phyloP scores from a whole-genome alignment of 2,113 vertebrate species.

The Talpa occidentalis region DNA sequence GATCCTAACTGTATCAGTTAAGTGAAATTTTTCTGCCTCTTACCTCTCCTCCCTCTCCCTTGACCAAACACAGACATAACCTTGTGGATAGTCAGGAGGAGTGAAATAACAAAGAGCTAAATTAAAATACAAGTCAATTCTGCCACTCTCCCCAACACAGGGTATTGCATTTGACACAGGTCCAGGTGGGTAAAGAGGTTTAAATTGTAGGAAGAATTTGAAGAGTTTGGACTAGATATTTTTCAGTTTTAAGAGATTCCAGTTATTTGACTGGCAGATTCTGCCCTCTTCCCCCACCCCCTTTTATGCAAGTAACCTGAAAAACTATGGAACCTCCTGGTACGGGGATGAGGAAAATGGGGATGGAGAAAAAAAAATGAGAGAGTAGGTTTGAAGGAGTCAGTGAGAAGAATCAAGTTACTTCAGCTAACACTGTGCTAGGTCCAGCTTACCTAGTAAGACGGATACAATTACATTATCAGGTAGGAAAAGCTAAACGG shows the following conservation, averaged over 20 bases:
- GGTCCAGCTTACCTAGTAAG: neutral
- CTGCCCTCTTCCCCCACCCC: neutral
- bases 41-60: neutral
- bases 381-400: neutral
- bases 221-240: neutral
- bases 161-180: neutral
- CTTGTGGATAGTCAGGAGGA: neutral
- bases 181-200: neutral
- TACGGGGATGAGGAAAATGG: neutral
- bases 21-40: neutral
- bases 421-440: neutral
- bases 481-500: neutral
- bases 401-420: neutral
- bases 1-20: neutral
- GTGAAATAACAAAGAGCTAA: neutral
- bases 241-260: neutral
- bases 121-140: slow-evolving; percentile 7
- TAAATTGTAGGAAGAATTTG: neutral
- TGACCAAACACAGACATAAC: neutral
- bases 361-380: neutral
- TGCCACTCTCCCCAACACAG: neutral
- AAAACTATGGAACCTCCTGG: neutral
- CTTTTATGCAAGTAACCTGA: neutral
- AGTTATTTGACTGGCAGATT: neutral
- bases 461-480: neutral